Base-by-base conservation (phyloP, 1,140 invertebrate species). In the Stratiolaelaps scimitus region DNA sequence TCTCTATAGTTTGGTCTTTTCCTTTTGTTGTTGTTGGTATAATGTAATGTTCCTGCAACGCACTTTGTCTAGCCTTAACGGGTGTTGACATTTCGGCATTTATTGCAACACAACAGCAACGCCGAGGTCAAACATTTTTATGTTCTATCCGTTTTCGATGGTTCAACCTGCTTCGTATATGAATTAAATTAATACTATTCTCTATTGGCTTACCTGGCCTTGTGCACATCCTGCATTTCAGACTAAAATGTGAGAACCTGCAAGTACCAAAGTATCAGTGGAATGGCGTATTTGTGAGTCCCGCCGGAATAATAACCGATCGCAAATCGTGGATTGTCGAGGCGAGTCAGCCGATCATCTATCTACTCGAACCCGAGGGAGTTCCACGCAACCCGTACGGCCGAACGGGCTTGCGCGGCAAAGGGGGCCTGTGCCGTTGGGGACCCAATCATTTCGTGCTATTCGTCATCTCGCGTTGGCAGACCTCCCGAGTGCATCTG, bases 381-480 rank as follows among this genome's bases (percentile, higher is more conserved):
- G 67, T 73, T 13, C 72, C 72, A 1, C 43, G 68, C 20, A 79
- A 79, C 70, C 77, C 78, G 10, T 73, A 75, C 69, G 78, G 78
- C 45, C 68, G 78, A 66, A 79, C 78, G 30, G 78, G 78, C 15
- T 65, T 79, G 0, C 66, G 75, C 65, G 78, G 78, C 2, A 72
- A 75, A 68, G 78, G 78, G 7, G 69, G 69, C 17, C 67, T 79
- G 53, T 75, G 72, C 68, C 71, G 76, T 4, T 79, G 77, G 74
- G 78, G 78, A 43, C 78, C 78, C n/a, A 79, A 79, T 70, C 77
- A 79, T 71, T 71, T 73, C 40, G 75, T 78, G 29, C 70, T 74
- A 28, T 71, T 75, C 1, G 72, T 78, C 15, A 72, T 79, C 19
- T 76, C 78, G 7, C 71, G 76, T 67, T 68, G 53, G 46, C 67